These are phyloP conservation scores for Orthonevra nobilis DNA, from an alignment of 2,888 invertebrate species.

Conservation along the genomic window DNA sequence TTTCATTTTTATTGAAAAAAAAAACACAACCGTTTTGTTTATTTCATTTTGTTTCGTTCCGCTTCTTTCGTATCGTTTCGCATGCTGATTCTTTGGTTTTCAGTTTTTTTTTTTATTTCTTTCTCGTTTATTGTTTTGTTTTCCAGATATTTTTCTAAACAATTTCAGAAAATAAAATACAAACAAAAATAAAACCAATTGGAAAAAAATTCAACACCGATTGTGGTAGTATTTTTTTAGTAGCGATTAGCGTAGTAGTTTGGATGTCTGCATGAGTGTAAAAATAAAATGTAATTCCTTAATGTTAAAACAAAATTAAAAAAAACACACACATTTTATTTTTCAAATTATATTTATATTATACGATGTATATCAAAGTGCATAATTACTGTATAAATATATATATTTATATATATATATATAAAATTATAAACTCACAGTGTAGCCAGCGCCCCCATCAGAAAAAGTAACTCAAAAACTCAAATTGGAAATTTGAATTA, in stretches of 20 bases:
- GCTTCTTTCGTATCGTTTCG: too few relatives aligned
- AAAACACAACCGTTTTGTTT: constrained; percentile 38
- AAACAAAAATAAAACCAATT: constrained; percentile 38
- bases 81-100: too few relatives aligned
- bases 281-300: constrained; percentile 61
- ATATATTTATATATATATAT: constrained; percentile 20
- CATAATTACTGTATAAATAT: constrained; percentile 77
- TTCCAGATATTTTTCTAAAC: too few relatives aligned
- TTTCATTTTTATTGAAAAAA: constrained; percentile 71
- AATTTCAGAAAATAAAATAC: too few relatives aligned
- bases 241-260: constrained; percentile 60
- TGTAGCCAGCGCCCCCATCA: constrained; percentile 54
- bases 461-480: constrained; percentile 47
- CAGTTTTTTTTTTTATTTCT: constrained; percentile 26
- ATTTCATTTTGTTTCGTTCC: background rate
- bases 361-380: constrained; percentile 69
- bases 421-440: constrained; percentile 31
- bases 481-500: constrained; percentile 54
- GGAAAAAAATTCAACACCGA: constrained; percentile 52
- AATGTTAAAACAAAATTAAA: constrained; percentile 49
- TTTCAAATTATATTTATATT: constrained; percentile 71
- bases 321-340: constrained; percentile 49
- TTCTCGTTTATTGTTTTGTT: constrained; percentile 12
- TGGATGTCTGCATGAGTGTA: constrained; percentile 68
- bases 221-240: constrained; percentile 48